These are phyloP conservation scores for Phrynosoma blainvillii DNA, from an alignment of 2,113 vertebrate genomes.

Conservation along the genomic window DNA sequence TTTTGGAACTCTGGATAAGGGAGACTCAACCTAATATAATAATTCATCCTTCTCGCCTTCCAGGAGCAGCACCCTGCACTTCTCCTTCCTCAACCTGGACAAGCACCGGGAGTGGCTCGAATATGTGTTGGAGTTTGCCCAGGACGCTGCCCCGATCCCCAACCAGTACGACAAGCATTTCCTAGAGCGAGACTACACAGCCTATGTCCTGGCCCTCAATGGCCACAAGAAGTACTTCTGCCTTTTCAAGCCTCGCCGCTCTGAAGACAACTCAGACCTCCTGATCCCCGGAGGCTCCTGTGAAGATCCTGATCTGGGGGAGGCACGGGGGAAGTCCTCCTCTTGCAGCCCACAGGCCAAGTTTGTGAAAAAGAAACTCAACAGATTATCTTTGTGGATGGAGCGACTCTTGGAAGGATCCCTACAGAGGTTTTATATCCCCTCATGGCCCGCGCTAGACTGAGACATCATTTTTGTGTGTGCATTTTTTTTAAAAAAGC, in stretches of 20 bases:
- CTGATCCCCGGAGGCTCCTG: constrained; percentile 65
- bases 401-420: constrained; percentile 94
- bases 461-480: constrained; percentile 42
- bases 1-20: too few relatives aligned
- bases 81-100: constrained; percentile 96
- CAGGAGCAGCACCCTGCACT: constrained; percentile 93
- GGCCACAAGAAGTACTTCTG: constrained; percentile 98
- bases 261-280: constrained; percentile 78
- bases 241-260: constrained; percentile 92
- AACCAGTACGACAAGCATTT: constrained; percentile 88
- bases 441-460: constrained; percentile 92
- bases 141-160: constrained; percentile 84
- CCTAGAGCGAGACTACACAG: constrained; percentile 87
- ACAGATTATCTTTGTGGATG: constrained; percentile 95
- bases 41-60: constrained; percentile 1
- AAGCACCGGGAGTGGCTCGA: constrained; percentile 94
- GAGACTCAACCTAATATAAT: too few relatives aligned
- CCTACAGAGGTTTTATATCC: constrained; percentile 92
- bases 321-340: constrained; percentile 75
- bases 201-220: constrained; percentile 93
- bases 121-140: constrained; percentile 87
- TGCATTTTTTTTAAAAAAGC: constrained; percentile 21
- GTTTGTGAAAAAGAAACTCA: constrained; percentile 90
- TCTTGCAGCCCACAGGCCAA: constrained; percentile 75
- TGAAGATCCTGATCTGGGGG: constrained; percentile 77